phyloP scores from a whole-genome alignment of 2,113 vertebrate genomes.

The Chaetodon auriga region DNA sequence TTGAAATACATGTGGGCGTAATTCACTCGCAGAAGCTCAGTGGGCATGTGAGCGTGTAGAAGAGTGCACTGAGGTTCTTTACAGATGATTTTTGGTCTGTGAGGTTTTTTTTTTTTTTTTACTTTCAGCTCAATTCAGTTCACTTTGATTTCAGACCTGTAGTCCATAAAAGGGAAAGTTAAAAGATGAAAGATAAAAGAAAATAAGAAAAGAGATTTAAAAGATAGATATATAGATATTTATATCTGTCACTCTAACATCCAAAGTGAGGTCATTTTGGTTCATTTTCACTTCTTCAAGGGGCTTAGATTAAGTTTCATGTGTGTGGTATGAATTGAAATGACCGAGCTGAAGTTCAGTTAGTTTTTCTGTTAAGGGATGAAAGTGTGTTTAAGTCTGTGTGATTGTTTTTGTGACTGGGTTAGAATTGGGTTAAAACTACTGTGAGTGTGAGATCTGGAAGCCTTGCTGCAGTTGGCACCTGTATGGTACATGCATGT shows the following conservation, averaged over 20 bases:
- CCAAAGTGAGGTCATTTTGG: constrained; percentile 1
- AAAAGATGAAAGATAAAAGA: constrained; percentile 22
- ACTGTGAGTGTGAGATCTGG: not conserved
- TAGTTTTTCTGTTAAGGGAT: not conserved
- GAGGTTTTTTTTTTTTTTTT: constrained; percentile 14
- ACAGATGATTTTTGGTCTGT: constrained; percentile 3
- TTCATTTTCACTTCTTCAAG: constrained; percentile 1
- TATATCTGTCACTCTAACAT: constrained; percentile 11
- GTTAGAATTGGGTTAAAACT: too few relatives aligned
- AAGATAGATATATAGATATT: not conserved
- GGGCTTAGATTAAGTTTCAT: not conserved
- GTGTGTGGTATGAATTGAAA: constrained; percentile 5
- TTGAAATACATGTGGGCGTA: constrained; percentile 15
- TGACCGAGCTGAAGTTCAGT: constrained; percentile 13
- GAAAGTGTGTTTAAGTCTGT: not conserved
- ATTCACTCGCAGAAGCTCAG: constrained; percentile 32
- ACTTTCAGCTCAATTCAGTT: constrained; percentile 14
- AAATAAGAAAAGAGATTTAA: not conserved
- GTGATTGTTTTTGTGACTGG: not conserved
- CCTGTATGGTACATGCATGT: not conserved
- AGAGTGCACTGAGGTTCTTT: constrained; percentile 5
- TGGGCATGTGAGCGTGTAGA: constrained; percentile 21
- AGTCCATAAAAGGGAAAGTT: not conserved
- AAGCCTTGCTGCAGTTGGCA: not conserved
- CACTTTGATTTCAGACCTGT: constrained; percentile 19